phyloP scores from a whole-genome alignment of 2,888 invertebrate species.

The Xestoiulus laeticollis region DNA sequence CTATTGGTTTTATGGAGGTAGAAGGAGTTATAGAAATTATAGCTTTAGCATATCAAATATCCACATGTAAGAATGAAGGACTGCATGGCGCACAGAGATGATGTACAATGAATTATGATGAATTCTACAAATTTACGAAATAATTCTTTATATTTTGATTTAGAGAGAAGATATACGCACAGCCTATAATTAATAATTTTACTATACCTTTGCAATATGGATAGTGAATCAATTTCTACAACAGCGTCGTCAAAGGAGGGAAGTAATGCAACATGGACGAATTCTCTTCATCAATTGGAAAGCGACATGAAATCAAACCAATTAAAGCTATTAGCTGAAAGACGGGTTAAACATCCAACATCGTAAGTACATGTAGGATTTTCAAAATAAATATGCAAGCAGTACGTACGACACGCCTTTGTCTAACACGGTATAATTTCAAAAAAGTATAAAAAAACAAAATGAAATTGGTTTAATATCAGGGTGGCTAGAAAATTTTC shows the following conservation, averaged over 20 bases:
- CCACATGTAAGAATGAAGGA: background rate
- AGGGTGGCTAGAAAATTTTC: too few relatives aligned
- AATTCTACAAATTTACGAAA: background rate
- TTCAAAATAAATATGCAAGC: too few relatives aligned
- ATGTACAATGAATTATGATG: background rate
- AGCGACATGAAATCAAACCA: background rate
- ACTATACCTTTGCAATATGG: background rate
- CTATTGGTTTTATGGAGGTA: background rate
- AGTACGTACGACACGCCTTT: too few relatives aligned
- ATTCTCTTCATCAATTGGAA: background rate
- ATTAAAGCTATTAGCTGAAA: background rate
- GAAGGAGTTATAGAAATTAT: background rate
- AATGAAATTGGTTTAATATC: too few relatives aligned
- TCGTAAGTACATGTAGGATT: background rate
- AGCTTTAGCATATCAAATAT: background rate
- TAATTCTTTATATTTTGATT: background rate
- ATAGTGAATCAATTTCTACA: background rate
- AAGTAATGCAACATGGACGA: background rate
- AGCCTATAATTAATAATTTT: background rate
- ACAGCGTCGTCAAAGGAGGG: background rate
- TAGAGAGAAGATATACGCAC: background rate
- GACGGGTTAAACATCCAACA: conserved; percentile 12
- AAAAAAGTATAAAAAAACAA: too few relatives aligned
- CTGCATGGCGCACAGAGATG: too few relatives aligned
- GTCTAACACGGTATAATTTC: too few relatives aligned